A percentile compares a stretch with the other conserved stretches of the same genome.
Evolutionary conservation across 2,797 vertebrate genomes (phyloP).

Genomic region (Coregonus ussuriensis): DNA sequence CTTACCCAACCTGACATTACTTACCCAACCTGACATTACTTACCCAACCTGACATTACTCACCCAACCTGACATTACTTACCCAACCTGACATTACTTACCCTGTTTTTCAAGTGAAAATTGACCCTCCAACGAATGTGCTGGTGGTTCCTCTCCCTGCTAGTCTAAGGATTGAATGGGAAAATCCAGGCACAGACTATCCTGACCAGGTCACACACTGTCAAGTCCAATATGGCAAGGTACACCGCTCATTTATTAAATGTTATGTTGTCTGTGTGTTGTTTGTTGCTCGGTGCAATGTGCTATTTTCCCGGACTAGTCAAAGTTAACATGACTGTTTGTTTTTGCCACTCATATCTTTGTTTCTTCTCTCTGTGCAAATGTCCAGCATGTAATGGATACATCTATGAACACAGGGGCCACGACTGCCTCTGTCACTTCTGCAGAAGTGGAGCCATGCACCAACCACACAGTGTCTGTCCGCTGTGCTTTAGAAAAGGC

Average conservation of each 20-base stretch:
- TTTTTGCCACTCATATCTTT: constrained; percentile 1
- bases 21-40: too few species aligned
- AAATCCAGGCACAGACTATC: fast-evolving
- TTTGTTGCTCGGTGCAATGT: not conserved
- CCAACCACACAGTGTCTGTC: constrained; percentile 48
- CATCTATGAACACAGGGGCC: fast-evolving
- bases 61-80: too few species aligned
- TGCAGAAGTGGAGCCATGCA: constrained; percentile 53
- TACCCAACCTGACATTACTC: too few species aligned
- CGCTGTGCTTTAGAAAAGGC: constrained; percentile 49
- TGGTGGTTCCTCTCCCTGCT: not conserved
- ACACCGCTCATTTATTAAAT: not conserved
- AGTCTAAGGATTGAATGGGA: constrained; percentile 35
- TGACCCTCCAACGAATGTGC: constrained; percentile 7
- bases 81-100: too few species aligned
- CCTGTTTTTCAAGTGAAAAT: constrained; percentile 51
- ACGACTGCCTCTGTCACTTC: fast-evolving
- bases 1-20: too few species aligned
- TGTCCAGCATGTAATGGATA: constrained; percentile 10
- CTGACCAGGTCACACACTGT: constrained; percentile 18
- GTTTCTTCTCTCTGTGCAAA: not conserved
- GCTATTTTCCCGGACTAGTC: not conserved
- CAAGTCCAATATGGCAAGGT: constrained; percentile 65
- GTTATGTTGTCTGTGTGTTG: not conserved
- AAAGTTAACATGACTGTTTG: too few species aligned